Evolutionary conservation across 2,797 vertebrate genomes (phyloP).

Genomic region (Crypturellus tataupa): DNA sequence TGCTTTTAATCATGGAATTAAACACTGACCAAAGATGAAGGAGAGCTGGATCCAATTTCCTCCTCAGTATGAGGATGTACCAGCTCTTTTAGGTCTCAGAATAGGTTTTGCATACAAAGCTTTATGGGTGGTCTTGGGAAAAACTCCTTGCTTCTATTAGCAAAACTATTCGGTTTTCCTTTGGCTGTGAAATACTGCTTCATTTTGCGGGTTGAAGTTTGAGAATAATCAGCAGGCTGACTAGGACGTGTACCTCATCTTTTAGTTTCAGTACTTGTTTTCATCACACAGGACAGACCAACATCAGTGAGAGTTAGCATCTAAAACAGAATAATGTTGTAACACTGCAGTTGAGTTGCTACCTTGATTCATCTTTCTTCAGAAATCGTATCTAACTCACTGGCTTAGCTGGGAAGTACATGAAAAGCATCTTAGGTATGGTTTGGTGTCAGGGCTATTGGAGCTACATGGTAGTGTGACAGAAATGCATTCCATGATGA

Average conservation of each 20-base stretch:
- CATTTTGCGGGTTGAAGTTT: background rate
- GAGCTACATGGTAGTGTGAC: background rate
- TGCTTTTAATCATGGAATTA: background rate
- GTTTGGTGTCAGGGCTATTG: too few relatives aligned
- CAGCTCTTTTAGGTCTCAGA: background rate
- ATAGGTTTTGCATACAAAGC: background rate
- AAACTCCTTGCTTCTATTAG: background rate
- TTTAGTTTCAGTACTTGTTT: background rate
- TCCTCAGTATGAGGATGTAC: background rate
- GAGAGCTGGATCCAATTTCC: background rate
- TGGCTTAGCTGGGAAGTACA: background rate
- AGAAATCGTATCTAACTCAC: background rate
- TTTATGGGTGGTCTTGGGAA: background rate
- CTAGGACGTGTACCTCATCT: background rate
- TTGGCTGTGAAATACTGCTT: background rate
- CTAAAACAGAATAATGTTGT: background rate
- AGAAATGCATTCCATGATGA: background rate
- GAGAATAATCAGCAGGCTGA: background rate
- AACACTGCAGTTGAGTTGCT: background rate
- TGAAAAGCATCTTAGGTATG: background rate
- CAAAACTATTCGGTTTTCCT: background rate
- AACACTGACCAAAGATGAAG: background rate
- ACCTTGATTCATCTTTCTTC: background rate
- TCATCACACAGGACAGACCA: background rate
- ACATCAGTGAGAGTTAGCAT: rapidly evolving